phyloP scores from a whole-genome alignment of 2,888 invertebrate species.

The Tanaodytes sp. region DNA sequence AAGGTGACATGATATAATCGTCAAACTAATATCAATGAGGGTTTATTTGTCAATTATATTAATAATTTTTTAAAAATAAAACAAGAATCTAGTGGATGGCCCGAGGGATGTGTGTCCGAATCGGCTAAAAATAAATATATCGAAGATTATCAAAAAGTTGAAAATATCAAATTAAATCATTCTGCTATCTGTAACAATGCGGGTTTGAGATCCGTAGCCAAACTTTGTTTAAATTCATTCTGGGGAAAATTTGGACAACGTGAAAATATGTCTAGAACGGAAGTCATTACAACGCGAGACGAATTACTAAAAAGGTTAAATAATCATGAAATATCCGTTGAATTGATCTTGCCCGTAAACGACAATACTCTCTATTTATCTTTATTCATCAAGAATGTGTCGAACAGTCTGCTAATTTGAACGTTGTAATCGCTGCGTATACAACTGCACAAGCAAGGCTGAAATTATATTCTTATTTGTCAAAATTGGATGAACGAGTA shows the following conservation, averaged over 20 bases:
- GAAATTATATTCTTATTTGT: no score
- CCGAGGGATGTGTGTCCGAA: conserved; percentile 1
- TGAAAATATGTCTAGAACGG: conserved; percentile 6
- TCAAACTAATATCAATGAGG: neutral
- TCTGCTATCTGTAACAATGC: conserved; percentile 21
- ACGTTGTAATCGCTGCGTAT: no score
- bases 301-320: neutral
- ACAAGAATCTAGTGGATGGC: conserved; percentile 24
- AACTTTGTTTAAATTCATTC: conserved; percentile 31
- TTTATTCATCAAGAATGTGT: neutral
- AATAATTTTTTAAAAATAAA: conserved; percentile 29
- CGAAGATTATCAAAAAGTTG: neutral
- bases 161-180: conserved; percentile 3
- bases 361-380: neutral
- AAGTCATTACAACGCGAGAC: neutral
- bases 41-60: conserved; percentile 29
- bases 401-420: neutral
- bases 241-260: conserved; percentile 36
- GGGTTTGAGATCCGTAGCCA: neutral
- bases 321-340: neutral
- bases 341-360: neutral
- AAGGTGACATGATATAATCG: conserved; percentile 10
- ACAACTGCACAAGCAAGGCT: no score
- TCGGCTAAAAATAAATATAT: conserved; percentile 20
- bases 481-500: no score